Conservation (phyloP, 2,888 invertebrate species). For the Drosophila multiciliata region DNA sequence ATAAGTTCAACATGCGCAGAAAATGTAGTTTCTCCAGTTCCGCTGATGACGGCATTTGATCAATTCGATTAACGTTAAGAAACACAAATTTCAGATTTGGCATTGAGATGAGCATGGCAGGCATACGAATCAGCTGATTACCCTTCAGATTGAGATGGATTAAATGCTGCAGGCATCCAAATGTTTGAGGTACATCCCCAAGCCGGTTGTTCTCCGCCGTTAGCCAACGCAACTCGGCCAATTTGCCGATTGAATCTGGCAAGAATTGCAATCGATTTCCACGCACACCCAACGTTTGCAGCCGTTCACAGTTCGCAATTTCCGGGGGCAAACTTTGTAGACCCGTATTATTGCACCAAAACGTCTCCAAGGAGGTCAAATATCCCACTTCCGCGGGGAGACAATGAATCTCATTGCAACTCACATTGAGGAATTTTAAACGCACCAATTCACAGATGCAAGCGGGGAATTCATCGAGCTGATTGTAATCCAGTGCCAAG, state of each 20-base stretch:
- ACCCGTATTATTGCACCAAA: constrained; percentile 89
- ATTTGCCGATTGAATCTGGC: constrained; percentile 87
- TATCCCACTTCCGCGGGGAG: constrained; percentile 88
- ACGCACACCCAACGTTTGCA: constrained; percentile 89
- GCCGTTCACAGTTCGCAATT: constrained; percentile 87
- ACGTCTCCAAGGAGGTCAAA: constrained; percentile 87
- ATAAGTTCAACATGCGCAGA: constrained; percentile 86
- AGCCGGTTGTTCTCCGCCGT: constrained; percentile 88
- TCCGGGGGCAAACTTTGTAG: constrained; percentile 87
- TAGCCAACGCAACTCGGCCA: constrained; percentile 88
- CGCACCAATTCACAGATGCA: constrained; percentile 87
- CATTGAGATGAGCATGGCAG: constrained; percentile 84
- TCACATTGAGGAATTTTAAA: constrained; percentile 88
- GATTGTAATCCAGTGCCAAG: constrained; percentile 89
- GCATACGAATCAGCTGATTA: constrained; percentile 86
- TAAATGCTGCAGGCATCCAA: constrained; percentile 86
- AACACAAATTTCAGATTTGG: constrained; percentile 86
- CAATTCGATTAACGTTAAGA: constrained; percentile 86
- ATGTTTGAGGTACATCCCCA: constrained; percentile 86
- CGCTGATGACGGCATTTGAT: constrained; percentile 46
- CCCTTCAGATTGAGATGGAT: constrained; percentile 88
- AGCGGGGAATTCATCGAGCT: constrained; percentile 87
- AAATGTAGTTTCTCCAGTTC: constrained; percentile 70
- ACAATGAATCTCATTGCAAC: constrained; percentile 88
- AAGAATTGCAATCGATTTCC: constrained; percentile 87